Evolutionary conservation across 2,113 vertebrate genomes (phyloP), one percentile per base, ranked within the genome.

Genomic region (Probosciger aterrimus): DNA sequence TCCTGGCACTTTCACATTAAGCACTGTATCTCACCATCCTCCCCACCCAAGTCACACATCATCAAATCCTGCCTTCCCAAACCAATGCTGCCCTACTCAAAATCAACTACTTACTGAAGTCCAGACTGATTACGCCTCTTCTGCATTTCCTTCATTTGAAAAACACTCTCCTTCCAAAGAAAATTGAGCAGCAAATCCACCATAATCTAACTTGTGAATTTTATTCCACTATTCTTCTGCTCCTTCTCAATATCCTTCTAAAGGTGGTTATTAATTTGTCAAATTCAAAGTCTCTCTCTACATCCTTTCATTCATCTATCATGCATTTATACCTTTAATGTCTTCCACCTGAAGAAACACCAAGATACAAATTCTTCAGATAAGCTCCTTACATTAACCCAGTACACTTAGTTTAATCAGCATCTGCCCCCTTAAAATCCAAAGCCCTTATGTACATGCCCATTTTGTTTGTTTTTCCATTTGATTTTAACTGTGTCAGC

Each of bases 11-110:
- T 68, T 46, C 8, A 80, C 35, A 27, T 2, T 55, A 44, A 92
- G 30, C 28, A 25, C 27, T 52, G 10, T 37, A 20, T 25, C 35
- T 64, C 12, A 35, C 4, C 18, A 62, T 17, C 18, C 77, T 65
- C 39, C 62, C 75, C 44, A 69, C 14, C 3, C 18, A 31, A 80
- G 27, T 44, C 35, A 62, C 31, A 37, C 6, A 7, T 6, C n/a
- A 11, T 12, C 62, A 76, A 93, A 52, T 11, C 6, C 22, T 49
- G 10, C 13, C 37, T 86, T 84, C 37, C 22, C 17, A 75, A 80
- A 1, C 6, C 18, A 28, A 69, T 73, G 20, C 33, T 31, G 49
- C 68, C 67, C 52, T 55, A 50, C 0, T 0, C 14, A 52, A 39
- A 11, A 62, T 43, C 53, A 83, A 23, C 73, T 62, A 39, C 14